Evolutionary conservation across 2,888 invertebrate species (phyloP).

Genomic region (Drosophila conformis): DNA sequence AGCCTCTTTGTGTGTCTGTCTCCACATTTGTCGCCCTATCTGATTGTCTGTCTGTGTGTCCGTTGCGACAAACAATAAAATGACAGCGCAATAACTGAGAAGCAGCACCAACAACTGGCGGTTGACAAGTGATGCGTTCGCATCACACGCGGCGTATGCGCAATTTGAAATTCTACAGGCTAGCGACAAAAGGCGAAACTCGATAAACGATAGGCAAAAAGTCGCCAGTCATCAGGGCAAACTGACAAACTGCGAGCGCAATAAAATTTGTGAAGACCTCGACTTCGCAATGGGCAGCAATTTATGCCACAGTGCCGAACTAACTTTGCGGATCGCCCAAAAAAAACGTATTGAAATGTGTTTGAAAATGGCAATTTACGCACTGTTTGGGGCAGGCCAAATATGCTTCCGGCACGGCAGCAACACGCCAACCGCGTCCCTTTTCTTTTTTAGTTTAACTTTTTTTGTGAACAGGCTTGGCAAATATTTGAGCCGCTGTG

Average conservation of each 20-base stretch:
- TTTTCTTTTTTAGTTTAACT: conserved; percentile 23
- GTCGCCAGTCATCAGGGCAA: conserved; percentile 44
- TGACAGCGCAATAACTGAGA: conserved; percentile 65
- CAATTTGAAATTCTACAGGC: conserved; percentile 45
- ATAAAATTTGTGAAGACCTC: conserved; percentile 52
- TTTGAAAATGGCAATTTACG: conserved; percentile 79
- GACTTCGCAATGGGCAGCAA: conserved; percentile 24
- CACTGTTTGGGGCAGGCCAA: conserved; percentile 67
- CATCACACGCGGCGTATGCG: conserved; percentile 64
- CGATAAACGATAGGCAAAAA: conserved; percentile 38
- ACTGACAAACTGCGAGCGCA: conserved; percentile 60
- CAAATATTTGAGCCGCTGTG: conserved; percentile 41
- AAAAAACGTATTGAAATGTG: conserved; percentile 68
- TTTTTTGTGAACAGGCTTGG: conserved; percentile 2
- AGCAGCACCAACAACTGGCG: conserved; percentile 37
- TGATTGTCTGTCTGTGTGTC: conserved; percentile 18
- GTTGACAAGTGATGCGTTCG: conserved; percentile 63
- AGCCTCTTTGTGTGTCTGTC: conserved; percentile 23
- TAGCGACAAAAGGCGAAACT: conserved; percentile 6
- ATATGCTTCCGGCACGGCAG: conserved; percentile 70
- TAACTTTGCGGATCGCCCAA: conserved; percentile 42
- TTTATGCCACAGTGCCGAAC: conserved; percentile 37
- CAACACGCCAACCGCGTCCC: conserved; percentile 42
- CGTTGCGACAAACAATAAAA: conserved; percentile 62
- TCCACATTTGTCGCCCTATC: conserved; percentile 2